Conservation (phyloP, 1,140 invertebrate genomes). For the Drosophila chauvacae region DNA sequence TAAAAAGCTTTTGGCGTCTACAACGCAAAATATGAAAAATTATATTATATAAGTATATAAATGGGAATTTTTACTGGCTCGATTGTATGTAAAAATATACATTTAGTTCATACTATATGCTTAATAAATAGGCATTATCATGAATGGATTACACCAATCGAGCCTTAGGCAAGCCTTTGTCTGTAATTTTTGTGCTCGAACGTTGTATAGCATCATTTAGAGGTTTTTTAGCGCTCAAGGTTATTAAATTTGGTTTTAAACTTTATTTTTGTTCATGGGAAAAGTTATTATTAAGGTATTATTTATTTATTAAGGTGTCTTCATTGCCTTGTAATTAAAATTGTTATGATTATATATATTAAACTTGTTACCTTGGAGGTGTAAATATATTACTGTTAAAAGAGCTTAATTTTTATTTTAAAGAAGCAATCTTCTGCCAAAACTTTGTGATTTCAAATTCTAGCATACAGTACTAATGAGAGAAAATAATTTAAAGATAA, state of each 20-base stretch:
- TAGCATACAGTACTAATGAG: no score
- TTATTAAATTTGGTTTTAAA: no score
- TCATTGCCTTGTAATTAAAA: not conserved
- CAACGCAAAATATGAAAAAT: conserved; percentile 16
- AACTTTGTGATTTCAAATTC: no score
- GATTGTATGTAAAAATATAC: not conserved
- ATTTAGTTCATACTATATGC: not conserved
- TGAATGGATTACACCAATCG: not conserved
- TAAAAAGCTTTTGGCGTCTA: conserved; percentile 14
- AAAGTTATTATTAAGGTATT: not conserved
- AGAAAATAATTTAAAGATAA: no score
- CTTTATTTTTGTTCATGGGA: not conserved
- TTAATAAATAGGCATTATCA: conserved; percentile 2
- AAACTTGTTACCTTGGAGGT: no score
- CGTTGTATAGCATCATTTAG: not conserved
- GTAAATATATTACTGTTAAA: no score
- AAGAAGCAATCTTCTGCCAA: no score
- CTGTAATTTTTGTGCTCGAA: not conserved
- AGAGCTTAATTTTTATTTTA: no score
- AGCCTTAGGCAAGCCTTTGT: not conserved
- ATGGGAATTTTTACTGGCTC: not conserved
- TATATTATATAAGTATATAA: not conserved
- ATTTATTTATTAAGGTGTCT: not conserved
- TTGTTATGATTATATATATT: no score
- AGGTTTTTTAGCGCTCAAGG: not conserved